Conservation (phyloP, 2,888 invertebrate species). For the Yponomeuta plumbellus region DNA sequence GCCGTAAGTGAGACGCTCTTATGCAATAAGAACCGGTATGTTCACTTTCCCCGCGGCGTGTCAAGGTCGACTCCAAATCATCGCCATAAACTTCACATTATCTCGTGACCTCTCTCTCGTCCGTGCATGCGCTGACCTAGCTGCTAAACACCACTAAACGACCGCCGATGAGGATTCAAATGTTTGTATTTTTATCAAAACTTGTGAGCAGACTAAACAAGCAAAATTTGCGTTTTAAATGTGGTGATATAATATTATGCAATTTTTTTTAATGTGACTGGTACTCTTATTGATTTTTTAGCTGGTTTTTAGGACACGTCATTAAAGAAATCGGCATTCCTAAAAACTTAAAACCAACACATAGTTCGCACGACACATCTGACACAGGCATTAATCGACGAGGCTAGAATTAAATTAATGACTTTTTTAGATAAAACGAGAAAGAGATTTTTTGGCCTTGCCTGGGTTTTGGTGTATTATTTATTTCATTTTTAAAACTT, state of each 20-base stretch:
- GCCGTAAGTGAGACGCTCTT: conserved; percentile 16
- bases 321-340: background rate
- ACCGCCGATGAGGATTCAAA: background rate
- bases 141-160: background rate
- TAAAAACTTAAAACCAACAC: background rate
- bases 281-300: background rate
- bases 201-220: background rate
- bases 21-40: conserved; percentile 62
- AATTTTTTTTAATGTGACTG: background rate
- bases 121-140: conserved; percentile 3
- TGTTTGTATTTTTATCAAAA: background rate
- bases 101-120: conserved; percentile 22
- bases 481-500: no score
- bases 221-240: background rate
- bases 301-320: background rate
- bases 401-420: no score
- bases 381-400: no score
- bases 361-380: no score
- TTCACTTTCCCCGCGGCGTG: conserved; percentile 66
- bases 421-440: no score
- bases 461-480: no score
- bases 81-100: conserved; percentile 37
- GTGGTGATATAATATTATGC: conserved; percentile 1
- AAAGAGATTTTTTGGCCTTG: no score
- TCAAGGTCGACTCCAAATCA: conserved; percentile 61